These are phyloP conservation scores for Polydrusus pterygomalis DNA, from an alignment of 2,888 invertebrate genomes.

Conservation along the genomic window DNA sequence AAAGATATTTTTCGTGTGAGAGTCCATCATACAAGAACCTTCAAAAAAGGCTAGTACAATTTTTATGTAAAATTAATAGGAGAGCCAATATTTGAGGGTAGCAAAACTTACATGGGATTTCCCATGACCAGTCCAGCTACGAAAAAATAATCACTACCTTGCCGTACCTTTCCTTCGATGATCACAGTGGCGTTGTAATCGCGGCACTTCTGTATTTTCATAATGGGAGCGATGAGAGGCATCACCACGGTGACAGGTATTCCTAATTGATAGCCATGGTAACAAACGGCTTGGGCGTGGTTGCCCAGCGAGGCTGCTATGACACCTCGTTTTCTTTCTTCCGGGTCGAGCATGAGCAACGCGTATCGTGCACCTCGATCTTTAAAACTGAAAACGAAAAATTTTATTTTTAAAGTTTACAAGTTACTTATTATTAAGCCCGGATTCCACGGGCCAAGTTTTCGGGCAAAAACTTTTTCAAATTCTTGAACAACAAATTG, in stretches of 20 bases:
- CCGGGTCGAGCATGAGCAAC: slow-evolving; percentile 82
- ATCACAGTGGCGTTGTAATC: slow-evolving; percentile 90
- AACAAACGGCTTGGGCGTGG: slow-evolving; percentile 89
- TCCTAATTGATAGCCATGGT: slow-evolving; percentile 79
- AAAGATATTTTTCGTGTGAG: too few relatives aligned
- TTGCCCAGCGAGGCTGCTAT: slow-evolving; percentile 96
- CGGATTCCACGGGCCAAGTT: too few relatives aligned
- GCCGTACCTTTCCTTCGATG: slow-evolving; percentile 79
- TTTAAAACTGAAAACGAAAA: slow-evolving; percentile 82
- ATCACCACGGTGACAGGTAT: slow-evolving; percentile 89
- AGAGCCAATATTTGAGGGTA: too few relatives aligned
- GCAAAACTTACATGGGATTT: too few relatives aligned
- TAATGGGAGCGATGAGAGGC: slow-evolving; percentile 95
- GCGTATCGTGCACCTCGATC: slow-evolving; percentile 95
- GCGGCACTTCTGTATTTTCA: slow-evolving; percentile 94
- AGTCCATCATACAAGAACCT: too few relatives aligned
- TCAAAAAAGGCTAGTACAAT: too few relatives aligned
- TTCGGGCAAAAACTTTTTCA: too few relatives aligned
- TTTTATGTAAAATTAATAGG: too few relatives aligned
- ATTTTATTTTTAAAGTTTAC: too few relatives aligned
- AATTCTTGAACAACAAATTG: too few relatives aligned
- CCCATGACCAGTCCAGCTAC: too few relatives aligned
- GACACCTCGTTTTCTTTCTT: slow-evolving; percentile 85
- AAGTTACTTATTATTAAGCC: too few relatives aligned
- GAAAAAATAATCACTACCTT: background rate